These are phyloP conservation scores for Ichneumoninae sp. DNA, from an alignment of 2,888 invertebrate genomes.

Conservation along the genomic window DNA sequence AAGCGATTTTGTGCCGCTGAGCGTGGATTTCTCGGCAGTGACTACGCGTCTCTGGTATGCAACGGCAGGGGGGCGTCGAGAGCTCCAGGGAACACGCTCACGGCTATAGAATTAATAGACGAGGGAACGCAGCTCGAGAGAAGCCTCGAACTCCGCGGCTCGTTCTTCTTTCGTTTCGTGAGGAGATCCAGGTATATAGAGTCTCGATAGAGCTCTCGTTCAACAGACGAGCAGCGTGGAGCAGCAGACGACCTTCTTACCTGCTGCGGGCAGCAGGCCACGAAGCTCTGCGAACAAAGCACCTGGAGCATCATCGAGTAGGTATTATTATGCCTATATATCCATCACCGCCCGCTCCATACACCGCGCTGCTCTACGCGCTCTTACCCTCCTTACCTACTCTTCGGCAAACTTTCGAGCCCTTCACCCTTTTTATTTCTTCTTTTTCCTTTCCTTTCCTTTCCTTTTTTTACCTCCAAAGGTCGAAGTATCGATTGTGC, in stretches of 20 bases:
- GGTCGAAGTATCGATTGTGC: constrained; percentile 22
- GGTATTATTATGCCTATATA: constrained; percentile 37
- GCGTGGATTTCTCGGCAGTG: constrained; percentile 14
- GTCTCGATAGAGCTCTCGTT: constrained; percentile 35
- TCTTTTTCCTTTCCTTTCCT: neutral
- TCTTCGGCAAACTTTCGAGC: constrained; percentile 5
- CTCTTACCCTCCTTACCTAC: constrained; percentile 18
- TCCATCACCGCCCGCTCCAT: constrained; percentile 21
- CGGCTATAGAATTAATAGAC: constrained; percentile 65
- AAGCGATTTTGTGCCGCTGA: constrained; percentile 18
- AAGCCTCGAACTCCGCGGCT: constrained; percentile 34
- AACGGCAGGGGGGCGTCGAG: constrained; percentile 23
- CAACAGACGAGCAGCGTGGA: neutral
- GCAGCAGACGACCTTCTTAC: constrained; percentile 1
- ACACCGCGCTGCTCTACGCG: neutral
- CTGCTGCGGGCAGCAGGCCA: constrained; percentile 14
- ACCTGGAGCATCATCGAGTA: constrained; percentile 59
- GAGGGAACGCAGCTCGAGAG: constrained; percentile 54
- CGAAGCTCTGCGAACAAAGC: constrained; percentile 61
- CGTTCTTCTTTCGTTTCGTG: constrained; percentile 33
- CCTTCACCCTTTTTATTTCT: constrained; percentile 21
- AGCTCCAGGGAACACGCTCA: constrained; percentile 41
- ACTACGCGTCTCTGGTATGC: constrained; percentile 58
- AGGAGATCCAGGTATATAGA: constrained; percentile 37
- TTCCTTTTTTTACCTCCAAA: neutral